Conservation (phyloP, 2,113 vertebrate species). For the Cyprinodon tularosa region DNA sequence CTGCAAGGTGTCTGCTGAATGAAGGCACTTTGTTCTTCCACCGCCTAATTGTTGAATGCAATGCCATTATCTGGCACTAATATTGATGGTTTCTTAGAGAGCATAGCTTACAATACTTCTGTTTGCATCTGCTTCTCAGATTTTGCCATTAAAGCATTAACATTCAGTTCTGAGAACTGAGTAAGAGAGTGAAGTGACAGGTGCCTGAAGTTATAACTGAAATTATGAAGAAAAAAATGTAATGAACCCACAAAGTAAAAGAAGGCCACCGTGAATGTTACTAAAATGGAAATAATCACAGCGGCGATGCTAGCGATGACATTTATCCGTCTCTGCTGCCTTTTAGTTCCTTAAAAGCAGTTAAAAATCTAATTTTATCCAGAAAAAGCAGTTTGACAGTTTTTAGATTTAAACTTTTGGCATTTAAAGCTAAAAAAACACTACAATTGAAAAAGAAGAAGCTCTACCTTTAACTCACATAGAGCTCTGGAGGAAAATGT, state of each 20-base stretch:
- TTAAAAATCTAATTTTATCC: conserved; percentile 6
- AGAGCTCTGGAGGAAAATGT: background rate
- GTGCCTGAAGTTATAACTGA: background rate
- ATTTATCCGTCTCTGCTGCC: conserved; percentile 29
- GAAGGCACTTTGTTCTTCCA: no score
- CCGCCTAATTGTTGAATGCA: no score
- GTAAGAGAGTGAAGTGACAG: background rate
- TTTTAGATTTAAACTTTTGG: background rate
- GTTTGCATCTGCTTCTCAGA: background rate
- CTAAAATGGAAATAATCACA: background rate
- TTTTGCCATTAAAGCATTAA: background rate
- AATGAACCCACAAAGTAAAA: conserved; percentile 11
- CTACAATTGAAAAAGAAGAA: background rate
- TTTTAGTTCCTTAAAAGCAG: conserved; percentile 24
- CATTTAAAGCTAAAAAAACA: background rate
- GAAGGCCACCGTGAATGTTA: conserved; percentile 3
- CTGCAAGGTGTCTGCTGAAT: no score
- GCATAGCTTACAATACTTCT: background rate
- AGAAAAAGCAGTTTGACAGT: conserved; percentile 22
- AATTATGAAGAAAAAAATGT: background rate
- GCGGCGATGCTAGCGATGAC: background rate
- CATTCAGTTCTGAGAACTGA: background rate
- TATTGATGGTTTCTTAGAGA: background rate
- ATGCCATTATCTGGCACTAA: no score
- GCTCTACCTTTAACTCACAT: background rate